A percentile compares a stretch with the other conserved stretches of the same genome.
phyloP scores from a whole-genome alignment of 2,888 invertebrate species.

The Andrena praecox region DNA sequence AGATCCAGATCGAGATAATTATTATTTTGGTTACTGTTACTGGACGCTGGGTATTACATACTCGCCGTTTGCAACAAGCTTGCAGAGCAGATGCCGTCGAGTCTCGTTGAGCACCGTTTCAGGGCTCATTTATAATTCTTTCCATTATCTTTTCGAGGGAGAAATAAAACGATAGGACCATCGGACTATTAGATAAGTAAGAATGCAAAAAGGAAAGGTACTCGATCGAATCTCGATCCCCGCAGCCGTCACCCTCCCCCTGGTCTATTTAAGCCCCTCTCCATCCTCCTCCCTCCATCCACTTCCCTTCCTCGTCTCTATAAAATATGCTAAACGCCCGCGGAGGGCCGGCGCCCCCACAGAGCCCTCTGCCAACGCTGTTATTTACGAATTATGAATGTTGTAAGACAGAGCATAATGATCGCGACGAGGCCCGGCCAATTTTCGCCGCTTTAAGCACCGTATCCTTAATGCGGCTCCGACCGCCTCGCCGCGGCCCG shows the following conservation, averaged over 20 bases:
- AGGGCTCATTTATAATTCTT: no score
- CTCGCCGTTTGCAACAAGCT: no score
- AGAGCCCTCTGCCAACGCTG: constrained; percentile 72
- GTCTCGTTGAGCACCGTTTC: no score
- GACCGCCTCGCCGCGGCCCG: background rate
- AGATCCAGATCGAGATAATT: no score
- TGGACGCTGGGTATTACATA: no score
- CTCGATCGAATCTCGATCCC: constrained; percentile 31
- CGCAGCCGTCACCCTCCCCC: constrained; percentile 33
- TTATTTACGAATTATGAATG: constrained; percentile 84
- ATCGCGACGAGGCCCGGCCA: constrained; percentile 67
- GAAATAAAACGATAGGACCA: background rate
- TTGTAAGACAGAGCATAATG: constrained; percentile 81
- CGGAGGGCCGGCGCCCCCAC: constrained; percentile 61
- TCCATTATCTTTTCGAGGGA: background rate
- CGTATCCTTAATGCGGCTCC: constrained; percentile 46
- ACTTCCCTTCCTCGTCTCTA: constrained; percentile 68
- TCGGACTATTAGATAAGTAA: background rate
- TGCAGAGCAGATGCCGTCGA: no score
- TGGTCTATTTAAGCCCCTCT: constrained; percentile 29
- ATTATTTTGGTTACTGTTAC: no score
- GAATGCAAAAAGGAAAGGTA: background rate
- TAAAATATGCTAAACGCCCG: constrained; percentile 83
- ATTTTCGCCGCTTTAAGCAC: constrained; percentile 68
- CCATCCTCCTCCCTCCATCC: constrained; percentile 2